A percentile compares a stretch with the other conserved stretches of the same genome.
Evolutionary conservation across 2,888 invertebrate species (phyloP).

Genomic region (Macaria notata): DNA sequence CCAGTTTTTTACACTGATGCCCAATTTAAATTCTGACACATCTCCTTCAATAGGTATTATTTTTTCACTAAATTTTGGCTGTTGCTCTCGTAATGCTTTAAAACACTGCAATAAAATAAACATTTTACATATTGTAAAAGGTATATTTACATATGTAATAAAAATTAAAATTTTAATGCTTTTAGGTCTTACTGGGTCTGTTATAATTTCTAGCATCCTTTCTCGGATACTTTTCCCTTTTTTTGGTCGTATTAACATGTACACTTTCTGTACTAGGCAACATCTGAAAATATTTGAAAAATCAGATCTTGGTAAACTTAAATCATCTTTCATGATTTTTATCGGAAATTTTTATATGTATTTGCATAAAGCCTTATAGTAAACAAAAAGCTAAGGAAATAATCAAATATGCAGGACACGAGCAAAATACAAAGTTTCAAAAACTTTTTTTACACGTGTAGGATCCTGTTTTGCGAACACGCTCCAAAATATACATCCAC

Average conservation of each 20-base stretch:
- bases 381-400: too few relatives aligned
- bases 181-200: slow-evolving; percentile 8
- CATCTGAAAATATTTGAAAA: slow-evolving; percentile 1
- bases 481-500: too few relatives aligned
- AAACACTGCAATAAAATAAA: slow-evolving; percentile 3
- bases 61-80: slow-evolving; percentile 1
- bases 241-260: slow-evolving; percentile 2
- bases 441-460: too few relatives aligned
- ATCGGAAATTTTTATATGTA: too few relatives aligned
- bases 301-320: too few relatives aligned
- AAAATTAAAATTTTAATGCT: too few relatives aligned
- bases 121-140: background rate
- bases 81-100: background rate
- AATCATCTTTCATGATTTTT: too few relatives aligned
- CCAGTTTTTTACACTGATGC: slow-evolving; percentile 7
- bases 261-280: slow-evolving; percentile 8
- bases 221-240: slow-evolving; percentile 6
- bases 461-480: too few relatives aligned
- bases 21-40: slow-evolving; percentile 3
- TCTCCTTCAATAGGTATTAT: slow-evolving; percentile 5
- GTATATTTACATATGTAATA: too few relatives aligned
- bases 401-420: too few relatives aligned
- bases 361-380: too few relatives aligned
- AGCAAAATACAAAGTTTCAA: too few relatives aligned
- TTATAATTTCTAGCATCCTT: slow-evolving; percentile 3